These are phyloP conservation scores for Tetraneura akinire DNA, from an alignment of 1,140 invertebrate genomes.

Conservation along the genomic window DNA sequence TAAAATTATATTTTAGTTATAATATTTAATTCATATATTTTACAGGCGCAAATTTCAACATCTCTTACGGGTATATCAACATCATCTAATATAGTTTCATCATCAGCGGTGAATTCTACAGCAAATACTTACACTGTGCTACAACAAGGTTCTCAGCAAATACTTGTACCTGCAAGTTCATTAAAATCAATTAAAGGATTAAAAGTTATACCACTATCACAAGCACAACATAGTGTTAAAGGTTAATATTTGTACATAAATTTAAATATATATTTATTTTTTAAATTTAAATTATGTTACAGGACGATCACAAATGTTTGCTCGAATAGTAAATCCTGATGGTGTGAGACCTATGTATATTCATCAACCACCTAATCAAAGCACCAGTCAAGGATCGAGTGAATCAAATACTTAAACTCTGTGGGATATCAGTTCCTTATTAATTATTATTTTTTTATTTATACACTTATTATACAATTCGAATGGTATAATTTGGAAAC, in stretches of 20 bases:
- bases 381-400: constrained; percentile 6
- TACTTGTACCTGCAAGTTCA: constrained; percentile 63
- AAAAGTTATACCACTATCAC: constrained; percentile 67
- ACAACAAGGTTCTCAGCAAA: constrained; percentile 61
- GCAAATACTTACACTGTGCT: constrained; percentile 54
- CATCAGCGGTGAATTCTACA: constrained; percentile 22
- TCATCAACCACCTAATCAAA: constrained; percentile 26
- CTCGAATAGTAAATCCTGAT: constrained; percentile 53
- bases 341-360: constrained; percentile 53
- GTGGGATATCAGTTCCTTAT: constrained; percentile 44
- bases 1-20: not conserved
- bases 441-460: constrained; percentile 27
- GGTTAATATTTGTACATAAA: not conserved
- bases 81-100: not conserved
- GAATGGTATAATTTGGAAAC: not conserved
- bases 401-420: constrained; percentile 43
- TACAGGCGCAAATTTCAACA: constrained; percentile 21
- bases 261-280: not conserved
- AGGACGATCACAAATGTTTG: constrained; percentile 53
- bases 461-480: constrained; percentile 11
- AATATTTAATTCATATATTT: not conserved
- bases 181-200: constrained; percentile 70
- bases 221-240: constrained; percentile 57
- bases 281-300: not conserved
- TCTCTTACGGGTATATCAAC: constrained; percentile 23